Evolutionary conservation across 2,888 invertebrate species (phyloP), one percentile per base, ranked within the genome.

Genomic region (Copidosoma aretas): DNA sequence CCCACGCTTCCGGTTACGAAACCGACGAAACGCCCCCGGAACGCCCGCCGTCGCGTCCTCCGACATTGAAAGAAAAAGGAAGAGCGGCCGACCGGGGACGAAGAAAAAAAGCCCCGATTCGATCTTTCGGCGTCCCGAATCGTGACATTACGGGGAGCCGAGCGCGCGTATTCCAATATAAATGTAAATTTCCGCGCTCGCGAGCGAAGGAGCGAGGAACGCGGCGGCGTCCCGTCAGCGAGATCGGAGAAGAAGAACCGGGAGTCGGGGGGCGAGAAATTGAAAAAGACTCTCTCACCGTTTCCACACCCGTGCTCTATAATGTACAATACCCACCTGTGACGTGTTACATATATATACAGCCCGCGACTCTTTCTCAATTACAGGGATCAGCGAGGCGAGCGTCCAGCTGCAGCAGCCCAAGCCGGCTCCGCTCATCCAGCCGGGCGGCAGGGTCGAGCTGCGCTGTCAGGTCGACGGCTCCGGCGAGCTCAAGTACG

Each of bases 401-500:
- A 87, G 84, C 56, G 89, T 90, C 46, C 86, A 87, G 76, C 83
- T 89, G 66, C 87, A 87, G 77, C 84, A 86, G 66, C 88, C 89
- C n/a, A 86, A 87, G 77, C 83, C 84, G 56, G 79, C 84, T n/a
- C 83, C 85, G n/a, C 83, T 82, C 74, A 84, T 87, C 67, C 82
- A 80, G 74, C 84, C 80, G 70, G 87, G 85, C 73, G 84, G 78
- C 77, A 88, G 86, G 78, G 85, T 91, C 72, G 86, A 87, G 63
- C 84, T 91, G 61, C 86, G 88, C 74, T 91, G 91, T 82, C 87
- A 88, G 77, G 87, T 88, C 72, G 88, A 90, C 70, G 91, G 91
- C 64, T 88, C 89, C 71, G 89, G 89, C 24, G 89, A 90, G 73
- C 87, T 91, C 72, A 85, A 85, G 75, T 87, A 88, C 79, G 88